Percentiles rank a stretch among this genome's conserved stretches.
These are phyloP conservation scores for Ammospiza nelsoni DNA, from an alignment of 2,113 vertebrate species.

Conservation along the genomic window DNA sequence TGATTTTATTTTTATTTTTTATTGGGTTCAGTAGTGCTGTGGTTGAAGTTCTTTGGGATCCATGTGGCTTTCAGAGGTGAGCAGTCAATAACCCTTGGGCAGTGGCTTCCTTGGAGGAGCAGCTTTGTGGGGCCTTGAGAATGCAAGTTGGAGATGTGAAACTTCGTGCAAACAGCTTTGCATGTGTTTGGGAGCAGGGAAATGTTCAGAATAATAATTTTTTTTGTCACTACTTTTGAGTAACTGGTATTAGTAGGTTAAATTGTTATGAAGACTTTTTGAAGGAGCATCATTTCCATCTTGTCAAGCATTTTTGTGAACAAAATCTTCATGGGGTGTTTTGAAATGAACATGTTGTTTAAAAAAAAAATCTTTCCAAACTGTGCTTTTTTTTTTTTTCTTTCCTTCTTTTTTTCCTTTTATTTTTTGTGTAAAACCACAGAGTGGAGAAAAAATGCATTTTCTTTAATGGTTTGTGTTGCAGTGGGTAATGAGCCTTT, in stretches of 20 bases:
- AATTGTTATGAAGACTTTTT: not conserved
- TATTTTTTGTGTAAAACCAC: not conserved
- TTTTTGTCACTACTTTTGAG: not conserved
- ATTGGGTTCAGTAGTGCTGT: not conserved
- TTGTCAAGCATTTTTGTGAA: not conserved
- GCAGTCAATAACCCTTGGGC: not conserved
- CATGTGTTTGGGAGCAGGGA: fast-evolving
- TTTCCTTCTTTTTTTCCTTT: not conserved
- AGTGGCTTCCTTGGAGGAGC: not conserved
- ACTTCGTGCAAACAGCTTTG: not conserved
- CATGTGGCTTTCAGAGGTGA: not conserved
- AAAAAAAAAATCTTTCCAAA: not conserved
- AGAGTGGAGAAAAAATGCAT: fast-evolving
- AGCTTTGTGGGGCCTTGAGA: not conserved
- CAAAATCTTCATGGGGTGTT: not conserved
- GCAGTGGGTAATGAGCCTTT: not conserved
- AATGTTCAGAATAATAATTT: not conserved
- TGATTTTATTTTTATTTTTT: not conserved
- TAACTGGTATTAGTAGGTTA: not conserved
- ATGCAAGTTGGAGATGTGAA: fast-evolving
- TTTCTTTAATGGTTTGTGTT: not conserved
- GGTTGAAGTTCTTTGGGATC: not conserved
- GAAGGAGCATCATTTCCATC: not conserved
- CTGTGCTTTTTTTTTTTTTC: too few relatives aligned
- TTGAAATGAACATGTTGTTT: not conserved